These are phyloP conservation scores for Cantharis nigra DNA, from an alignment of 2,888 invertebrate genomes.

Conservation along the genomic window DNA sequence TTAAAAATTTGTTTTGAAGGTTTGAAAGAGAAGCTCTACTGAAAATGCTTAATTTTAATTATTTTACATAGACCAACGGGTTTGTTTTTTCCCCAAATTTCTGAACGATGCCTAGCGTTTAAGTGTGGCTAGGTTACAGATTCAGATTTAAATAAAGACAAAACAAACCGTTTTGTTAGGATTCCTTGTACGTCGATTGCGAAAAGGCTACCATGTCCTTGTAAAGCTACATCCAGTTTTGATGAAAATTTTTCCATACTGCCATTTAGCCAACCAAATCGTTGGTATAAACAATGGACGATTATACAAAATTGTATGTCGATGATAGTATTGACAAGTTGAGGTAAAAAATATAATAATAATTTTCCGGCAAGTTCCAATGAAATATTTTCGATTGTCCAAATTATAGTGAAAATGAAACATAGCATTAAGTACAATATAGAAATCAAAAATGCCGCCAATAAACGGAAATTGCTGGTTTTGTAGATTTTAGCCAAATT, in stretches of 20 bases:
- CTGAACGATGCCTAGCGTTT: too few relatives aligned
- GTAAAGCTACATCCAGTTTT: background rate
- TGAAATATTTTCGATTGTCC: background rate
- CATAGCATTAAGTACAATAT: background rate
- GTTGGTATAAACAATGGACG: background rate
- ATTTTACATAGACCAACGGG: background rate
- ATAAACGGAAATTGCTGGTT: background rate
- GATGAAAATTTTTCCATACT: background rate
- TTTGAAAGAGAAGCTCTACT: background rate
- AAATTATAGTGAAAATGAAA: background rate
- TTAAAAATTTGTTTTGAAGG: background rate
- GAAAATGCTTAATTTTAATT: background rate
- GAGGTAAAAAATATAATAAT: background rate
- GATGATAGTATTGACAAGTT: background rate
- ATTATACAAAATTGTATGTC: background rate
- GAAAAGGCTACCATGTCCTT: background rate
- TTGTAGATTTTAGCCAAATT: conserved; percentile 1
- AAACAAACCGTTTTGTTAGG: background rate
- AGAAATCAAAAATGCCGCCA: background rate
- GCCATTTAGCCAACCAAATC: background rate
- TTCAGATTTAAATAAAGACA: too few relatives aligned
- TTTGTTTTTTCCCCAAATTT: too few relatives aligned
- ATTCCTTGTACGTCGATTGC: background rate
- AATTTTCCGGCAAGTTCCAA: background rate
- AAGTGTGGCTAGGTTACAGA: too few relatives aligned